Conservation (phyloP, 64 coral and sea anemone genomes). For the Dendrophyllia cribrosa region DNA sequence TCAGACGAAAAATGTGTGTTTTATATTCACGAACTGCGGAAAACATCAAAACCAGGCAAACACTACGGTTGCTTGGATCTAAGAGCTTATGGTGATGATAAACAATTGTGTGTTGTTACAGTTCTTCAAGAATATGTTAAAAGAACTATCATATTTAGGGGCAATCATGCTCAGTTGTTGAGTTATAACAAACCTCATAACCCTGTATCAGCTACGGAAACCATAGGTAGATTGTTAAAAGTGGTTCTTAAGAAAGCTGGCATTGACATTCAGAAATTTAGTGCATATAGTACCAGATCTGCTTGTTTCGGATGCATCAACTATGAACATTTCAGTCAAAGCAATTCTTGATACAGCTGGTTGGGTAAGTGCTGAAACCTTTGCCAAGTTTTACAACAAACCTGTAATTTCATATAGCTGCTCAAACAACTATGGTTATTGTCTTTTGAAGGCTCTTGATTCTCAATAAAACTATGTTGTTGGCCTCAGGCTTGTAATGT, state of each 20-base stretch:
- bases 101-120: constrained; percentile 14
- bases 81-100: background rate
- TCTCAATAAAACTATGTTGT: background rate
- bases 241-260: background rate
- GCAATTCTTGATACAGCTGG: constrained; percentile 36
- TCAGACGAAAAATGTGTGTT: background rate
- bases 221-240: constrained; percentile 16
- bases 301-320: constrained; percentile 7
- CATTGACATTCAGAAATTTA: constrained; percentile 19
- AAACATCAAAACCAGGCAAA: background rate
- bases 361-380: constrained; percentile 31
- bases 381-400: constrained; percentile 45
- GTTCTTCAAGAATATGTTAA: constrained; percentile 23
- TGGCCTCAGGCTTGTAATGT: background rate
- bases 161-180: background rate
- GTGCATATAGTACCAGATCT: constrained; percentile 5
- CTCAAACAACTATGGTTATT: background rate
- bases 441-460: background rate
- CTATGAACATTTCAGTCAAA: background rate
- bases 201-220: constrained; percentile 8
- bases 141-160: background rate
- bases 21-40: background rate
- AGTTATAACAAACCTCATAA: constrained; percentile 42
- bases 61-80: background rate
- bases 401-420: background rate